Evolutionary conservation across 1,140 invertebrate genomes (phyloP), one percentile per base, ranked within the genome.

Genomic region (Lasioglossum baleicum): DNA sequence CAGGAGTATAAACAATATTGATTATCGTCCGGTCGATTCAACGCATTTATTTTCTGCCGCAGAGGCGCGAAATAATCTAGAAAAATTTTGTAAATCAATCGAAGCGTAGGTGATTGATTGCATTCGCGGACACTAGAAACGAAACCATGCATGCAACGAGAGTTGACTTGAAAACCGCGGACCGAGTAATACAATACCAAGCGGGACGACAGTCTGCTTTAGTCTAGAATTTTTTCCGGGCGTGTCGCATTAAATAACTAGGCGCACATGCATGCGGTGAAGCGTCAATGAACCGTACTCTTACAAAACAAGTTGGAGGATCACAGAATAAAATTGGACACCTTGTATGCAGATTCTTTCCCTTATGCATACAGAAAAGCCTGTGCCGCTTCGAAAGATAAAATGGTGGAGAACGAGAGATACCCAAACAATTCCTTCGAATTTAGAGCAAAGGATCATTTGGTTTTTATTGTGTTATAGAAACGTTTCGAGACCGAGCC

Each of bases 111-210:
- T 8, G 56, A n/a, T 58, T n/a, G 56, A 58, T 58, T 8, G n/a
- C 20, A 58, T 58, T 58, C 5, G 17, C 7, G 17, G 56, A 7
- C 15, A 17, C 22, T 63, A 68, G 60, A 17, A 77, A 71, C 63
- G 83, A 81, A 83, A 77, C 78, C 63, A 64, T 48, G 83, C 82
- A 20, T 76, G 82, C 69, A 84, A 81, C 63, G 73, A 67, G 83
- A 80, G 72, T 51, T 73, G 83, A 77, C 83, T 84, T 65, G 65
- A 79, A 85, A 85, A 86, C 83, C 84, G 73, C 72, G 73, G 85
- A 76, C 84, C 75, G 53, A 80, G 84, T 85, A 85, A 86, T 8
- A 71, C 44, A 82, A 86, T 85, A 85, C 81, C 67, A 22, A 20
- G 58, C 63, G 72, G 66, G 63, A 82, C 42, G 44, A 67, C 63